Evolutionary conservation across 2,113 vertebrate species (phyloP), one percentile per base, ranked within the genome.

Genomic region (Buteo buteo): DNA sequence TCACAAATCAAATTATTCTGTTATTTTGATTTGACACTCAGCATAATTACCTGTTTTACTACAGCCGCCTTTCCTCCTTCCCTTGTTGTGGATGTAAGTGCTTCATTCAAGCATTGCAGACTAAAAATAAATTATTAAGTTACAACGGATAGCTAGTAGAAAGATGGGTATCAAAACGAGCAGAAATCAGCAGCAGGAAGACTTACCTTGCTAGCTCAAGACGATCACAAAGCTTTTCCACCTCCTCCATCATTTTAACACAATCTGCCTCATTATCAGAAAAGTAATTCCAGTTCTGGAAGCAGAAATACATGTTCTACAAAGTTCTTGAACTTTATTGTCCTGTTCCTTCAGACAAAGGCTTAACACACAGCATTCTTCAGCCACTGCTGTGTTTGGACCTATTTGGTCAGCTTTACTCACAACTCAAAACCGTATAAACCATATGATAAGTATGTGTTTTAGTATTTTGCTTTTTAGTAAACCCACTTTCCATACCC

Each of bases 241-340:
- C 98, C 66, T 99, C 99, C 97, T 99, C 99, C 99, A 99, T 99
- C 99, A 99, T 99, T 97, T 99, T 99, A 95, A 99, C 98, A 71
- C 98, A 98, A 71, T 99, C 99, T 22, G 98, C 97, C 95, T 99
- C 99, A 88, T 97, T 98, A 78, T 99, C 99, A 89, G 98, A 98
- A 98, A 99, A 99, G 97, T 99, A 99, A 97, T 99, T 99, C 98
- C 99, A 99, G 98, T 98, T 99, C 99, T 99, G 97, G 90, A 98
- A 98, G 94, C 54, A 97, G 79, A 98, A 96, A 97, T 93, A 95
- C 38, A 97, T 0, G 73, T 96, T 96, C 97, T 96, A 90, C 94
- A 97, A 86, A 92, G 88, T 86, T 96, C 93, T 88, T 96, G 88
- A 94, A 97, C 61, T 96, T 96, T 71, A 95, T 22, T 95, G 93